These are phyloP conservation scores for Nyctereutes procyonoides DNA, from an alignment of 2,113 vertebrate genomes.

Conservation along the genomic window DNA sequence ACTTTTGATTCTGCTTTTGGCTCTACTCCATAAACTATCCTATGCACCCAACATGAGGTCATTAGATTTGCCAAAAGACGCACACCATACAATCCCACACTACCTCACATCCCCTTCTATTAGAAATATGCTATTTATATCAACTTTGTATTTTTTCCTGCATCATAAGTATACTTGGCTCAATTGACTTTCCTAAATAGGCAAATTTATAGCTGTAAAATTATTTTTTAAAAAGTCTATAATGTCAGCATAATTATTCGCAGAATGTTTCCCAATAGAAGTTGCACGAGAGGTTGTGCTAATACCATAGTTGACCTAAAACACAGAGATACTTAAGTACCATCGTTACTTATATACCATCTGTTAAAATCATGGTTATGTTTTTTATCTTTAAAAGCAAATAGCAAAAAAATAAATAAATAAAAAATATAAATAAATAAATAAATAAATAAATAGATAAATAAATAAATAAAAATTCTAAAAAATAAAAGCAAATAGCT, in stretches of 20 bases:
- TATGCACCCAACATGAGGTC: not conserved
- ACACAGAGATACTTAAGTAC: not conserved
- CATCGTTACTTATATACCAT: not conserved
- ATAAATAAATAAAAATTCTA: no score
- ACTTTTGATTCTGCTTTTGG: conserved; percentile 18
- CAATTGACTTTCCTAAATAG: not conserved
- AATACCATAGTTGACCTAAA: not conserved
- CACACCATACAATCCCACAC: not conserved
- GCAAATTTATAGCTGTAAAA: not conserved
- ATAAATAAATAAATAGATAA: no score
- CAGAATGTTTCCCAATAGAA: not conserved
- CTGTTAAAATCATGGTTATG: not conserved
- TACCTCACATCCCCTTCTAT: not conserved
- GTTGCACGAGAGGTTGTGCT: not conserved
- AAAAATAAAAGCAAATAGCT: not conserved
- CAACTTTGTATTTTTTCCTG: not conserved
- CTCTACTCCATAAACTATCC: not conserved
- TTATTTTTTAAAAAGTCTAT: not conserved
- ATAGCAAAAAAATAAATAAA: not conserved
- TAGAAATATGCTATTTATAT: not conserved
- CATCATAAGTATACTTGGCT: not conserved
- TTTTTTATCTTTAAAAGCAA: not conserved
- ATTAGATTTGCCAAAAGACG: not conserved
- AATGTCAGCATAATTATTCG: not conserved
- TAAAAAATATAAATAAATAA: no score